Evolutionary conservation across 2,113 vertebrate species (phyloP), one percentile per base, ranked within the genome.

Genomic region (Prochilodus magdalenae): DNA sequence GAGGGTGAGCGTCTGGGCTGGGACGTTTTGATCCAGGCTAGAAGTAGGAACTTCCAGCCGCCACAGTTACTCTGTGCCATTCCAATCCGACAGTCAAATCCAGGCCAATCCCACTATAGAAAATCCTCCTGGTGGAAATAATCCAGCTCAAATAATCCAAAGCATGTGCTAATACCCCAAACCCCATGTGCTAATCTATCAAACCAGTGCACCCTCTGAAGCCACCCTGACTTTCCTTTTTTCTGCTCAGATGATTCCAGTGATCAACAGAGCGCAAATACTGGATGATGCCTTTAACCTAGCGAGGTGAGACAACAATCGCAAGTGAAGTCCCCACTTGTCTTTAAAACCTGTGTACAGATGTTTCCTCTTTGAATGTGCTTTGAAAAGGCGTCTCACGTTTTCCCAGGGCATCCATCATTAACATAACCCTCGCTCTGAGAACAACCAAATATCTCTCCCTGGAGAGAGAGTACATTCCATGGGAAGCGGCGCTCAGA

Each of bases 221-320:
- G n/a, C 16, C 22, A 24, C 62, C 16, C 60, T n/a, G 62, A 20
- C 13, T n/a, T n/a, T 55, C 40, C 1, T 13, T 13, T 51, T 71
- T 67, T 83, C 73, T 60, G 55, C 87, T 82, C 86, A 99, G 98
- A 74, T 0, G 40, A 90, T 99, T 84, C 93, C 97, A 0, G 33
- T 96, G 51, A 92, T 97, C 66, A 99, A 99, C 83, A 94, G 98
- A 83, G 98, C 96, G 0, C 98, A 99, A 90, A 89, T 99, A 33
- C 94, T 99, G 0, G 91, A 97, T 0, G 98, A 99, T 0, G 92
- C 96, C n/a, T 99, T 99, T 79, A 96, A 95, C 85, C 92, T 99
- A 79, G 97, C 97, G 75, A 96, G 94, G 98, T 98, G 90, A 93
- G 92, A 53, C 4, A 22, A 6, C 55, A 40, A 1, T 33, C 60